Base-by-base conservation (phyloP, 2,888 invertebrate species). In the Erebia aethiops region DNA sequence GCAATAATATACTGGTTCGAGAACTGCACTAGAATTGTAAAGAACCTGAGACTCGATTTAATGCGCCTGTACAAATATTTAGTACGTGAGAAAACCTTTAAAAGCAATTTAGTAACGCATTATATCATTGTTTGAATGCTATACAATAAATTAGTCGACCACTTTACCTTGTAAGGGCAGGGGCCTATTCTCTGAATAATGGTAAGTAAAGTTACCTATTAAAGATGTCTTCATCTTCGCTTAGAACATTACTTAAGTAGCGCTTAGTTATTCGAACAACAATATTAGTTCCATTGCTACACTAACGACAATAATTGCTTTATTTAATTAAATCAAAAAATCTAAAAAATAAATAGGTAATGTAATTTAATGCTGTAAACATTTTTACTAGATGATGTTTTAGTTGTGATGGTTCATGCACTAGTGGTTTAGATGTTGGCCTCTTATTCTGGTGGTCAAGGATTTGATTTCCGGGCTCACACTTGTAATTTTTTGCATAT, bases 111-210 rank as follows among this genome's bases (percentile, higher is more conserved):
- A 65, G 54, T 41, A 43, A 65, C 13, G 66, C 46, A 66, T 66
- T 66, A 57, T 66, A 66, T 66, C 57, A 66, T 66, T 66, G 66
- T 66, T 57, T 49, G 66, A 57, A 57, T 14, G 66, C 52, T 57
- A 35, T 69, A 52, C 71, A 67, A 75, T 76, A 76, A 76, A 72
- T 73, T 71, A 73, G 61, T 68, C 72, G 74, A 77, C 74, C 72
- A 67, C 72, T 63, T 65, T 66, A 65, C 66, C 52, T 67, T 35
- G 35, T 52, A 72, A 68, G 52, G 18, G 54, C 18, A 18, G 71
- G n/a, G n/a, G 41, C 46, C 68, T 41, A 70, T 70, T 68, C 61
- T 26, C 61, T 66, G 49, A 68, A 62, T 68, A 71, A 68, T 26
- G 74, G 64, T 70, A 68, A 69, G 65, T 60, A 52, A 63, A 65